phyloP scores from a whole-genome alignment of 2,113 vertebrate species.

The Neotoma lepida region DNA sequence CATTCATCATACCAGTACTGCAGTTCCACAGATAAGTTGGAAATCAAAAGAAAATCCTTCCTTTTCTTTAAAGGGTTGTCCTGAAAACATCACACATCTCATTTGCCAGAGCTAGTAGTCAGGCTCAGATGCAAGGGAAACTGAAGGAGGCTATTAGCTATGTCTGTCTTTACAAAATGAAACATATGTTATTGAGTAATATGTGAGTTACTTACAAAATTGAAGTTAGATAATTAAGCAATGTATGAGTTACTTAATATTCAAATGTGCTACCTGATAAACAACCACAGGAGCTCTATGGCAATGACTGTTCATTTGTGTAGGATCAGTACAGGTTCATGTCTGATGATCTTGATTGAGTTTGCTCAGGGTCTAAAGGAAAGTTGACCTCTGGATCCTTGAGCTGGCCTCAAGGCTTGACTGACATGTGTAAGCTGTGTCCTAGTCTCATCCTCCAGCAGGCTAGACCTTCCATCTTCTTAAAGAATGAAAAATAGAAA shows the following conservation, averaged over 20 bases:
- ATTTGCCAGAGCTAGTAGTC: not conserved
- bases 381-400: not conserved
- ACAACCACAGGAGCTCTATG: not conserved
- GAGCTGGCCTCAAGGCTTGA: not conserved
- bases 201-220: not conserved
- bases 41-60: not conserved
- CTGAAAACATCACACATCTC: not conserved
- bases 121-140: not conserved
- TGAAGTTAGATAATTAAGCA: not conserved
- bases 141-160: constrained; percentile 5
- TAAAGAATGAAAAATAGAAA: not conserved
- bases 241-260: not conserved
- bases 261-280: not conserved
- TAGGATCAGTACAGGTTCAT: not conserved
- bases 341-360: not conserved
- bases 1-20: not conserved
- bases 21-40: not conserved
- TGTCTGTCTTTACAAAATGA: not conserved
- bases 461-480: not conserved
- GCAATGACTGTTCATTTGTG: not conserved
- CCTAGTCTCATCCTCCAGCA: not conserved
- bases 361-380: not conserved
- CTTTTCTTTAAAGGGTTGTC: not conserved
- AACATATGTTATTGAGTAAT: not conserved
- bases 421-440: not conserved